Evolutionary conservation across 2,113 vertebrate species (phyloP), one percentile per base, ranked within the genome.

Genomic region (Petrocephalus zakoni): DNA sequence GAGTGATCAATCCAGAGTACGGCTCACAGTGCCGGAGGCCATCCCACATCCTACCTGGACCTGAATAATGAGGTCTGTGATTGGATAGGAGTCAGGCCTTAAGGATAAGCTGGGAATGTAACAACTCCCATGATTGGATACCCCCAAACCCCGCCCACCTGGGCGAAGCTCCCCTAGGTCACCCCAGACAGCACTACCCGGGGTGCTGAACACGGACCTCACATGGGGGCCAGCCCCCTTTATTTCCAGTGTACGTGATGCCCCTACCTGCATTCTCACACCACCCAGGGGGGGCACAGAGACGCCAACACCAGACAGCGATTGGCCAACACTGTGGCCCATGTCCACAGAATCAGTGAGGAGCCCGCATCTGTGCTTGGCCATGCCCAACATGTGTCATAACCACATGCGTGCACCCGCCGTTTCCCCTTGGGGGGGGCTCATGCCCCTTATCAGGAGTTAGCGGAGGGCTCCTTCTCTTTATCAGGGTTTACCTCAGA

Each of bases 401-500:
- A n/a, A 64, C n/a, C 8, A 25, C n/a, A 64, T 13, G 17, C 5
- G 29, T 75, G 29, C 68, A 6, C 13, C 2, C 17, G 51, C 51
- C 19, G 49, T 55, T 13, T 25, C 21, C 53, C 53, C 19, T 21
- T 29, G 46, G 72, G 11, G 13, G 64, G 58, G 34, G 37, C 34
- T 15, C 55, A 42, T n/a, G 21, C 19, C 9, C 25, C 34, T 29
- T 22, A 68, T 68, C 21, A 46, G 56, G 61, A 58, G 86, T 21
- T 72, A 21, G 61, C 53, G 10, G 68, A 42, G 61, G 25, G 51
- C 25, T 37, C 68, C 10, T 53, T 53, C 25, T 10, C n/a, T 9
- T 56, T 37, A 68, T 78, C 5, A 21, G 72, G 87, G 51, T 88
- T 88, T 88, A 53, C 34, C 49, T 88, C 25, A 55, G 42, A 13